Base-by-base conservation (phyloP, 2,888 invertebrate species). In the Scaptomyza flava region DNA sequence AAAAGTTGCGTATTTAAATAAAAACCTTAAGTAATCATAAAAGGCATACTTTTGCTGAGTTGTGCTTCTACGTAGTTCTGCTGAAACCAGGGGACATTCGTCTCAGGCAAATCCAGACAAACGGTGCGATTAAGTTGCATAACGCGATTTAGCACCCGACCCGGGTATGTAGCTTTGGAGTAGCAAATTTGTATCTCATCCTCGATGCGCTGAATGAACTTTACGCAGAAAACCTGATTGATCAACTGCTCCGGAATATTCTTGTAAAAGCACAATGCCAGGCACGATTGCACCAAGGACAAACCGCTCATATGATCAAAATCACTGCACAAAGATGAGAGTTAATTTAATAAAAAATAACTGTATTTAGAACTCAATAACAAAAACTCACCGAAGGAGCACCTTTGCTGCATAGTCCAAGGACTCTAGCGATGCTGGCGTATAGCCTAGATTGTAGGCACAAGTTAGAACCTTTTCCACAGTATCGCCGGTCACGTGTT, bases 41-140 rank as follows among this genome's bases (percentile, higher is more conserved):
- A 20, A 2, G 30, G 68, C 77, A 77, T 91, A 93, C 93, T 90
- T 85, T 91, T 91, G 62, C 91, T 91, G 36, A 92, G 87, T 58
- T 92, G 91, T 52, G 94, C 93, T 75, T 94, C 92, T 45, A 94
- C 92, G 71, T 93, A 94, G 77, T 94, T 94, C 73, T 94, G 93
- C 83, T 95, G 95, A 85, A 95, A 95, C 95, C 95, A 95, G 0
- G 95, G 95, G 6, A 95, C 92, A 86, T 93, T 93, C 11, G 93
- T 90, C 87, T 94, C 93, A 0, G 95, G 95, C 87, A 93, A 93
- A 87, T 95, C 95, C 46, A 95, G 90, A 78, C 95, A 94, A 17
- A 95, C 94, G 1, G 94, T 93, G 60, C 95, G 92, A 89, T 95
- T 95, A 43, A 95, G 87, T 73, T 94, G 93, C 94, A 95, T 94